Evolutionary conservation across 2,113 vertebrate genomes (phyloP), one percentile per base, ranked within the genome.

Genomic region (Blennius ocellaris): DNA sequence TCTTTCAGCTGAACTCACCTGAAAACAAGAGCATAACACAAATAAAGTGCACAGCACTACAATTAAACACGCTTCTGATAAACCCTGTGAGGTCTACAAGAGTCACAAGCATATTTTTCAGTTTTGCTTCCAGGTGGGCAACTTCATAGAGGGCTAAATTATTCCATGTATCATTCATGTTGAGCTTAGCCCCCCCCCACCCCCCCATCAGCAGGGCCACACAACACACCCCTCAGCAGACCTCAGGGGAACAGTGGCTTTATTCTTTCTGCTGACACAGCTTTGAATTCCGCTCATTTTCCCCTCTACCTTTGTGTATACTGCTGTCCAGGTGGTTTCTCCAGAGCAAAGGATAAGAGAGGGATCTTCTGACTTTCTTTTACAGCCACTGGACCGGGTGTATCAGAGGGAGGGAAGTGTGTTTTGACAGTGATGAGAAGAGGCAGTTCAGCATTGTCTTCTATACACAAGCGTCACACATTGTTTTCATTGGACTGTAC

Each of bases 351-450:
- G 8, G 7, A 49, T 39, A 36, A 6, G 43, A 10, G 37, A 63
- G n/a, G n/a, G 36, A 16, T 12, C 9, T 6, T 3, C 44, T 45
- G 11, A 45, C 11, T 11, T 12, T 45, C 44, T 45, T 11, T 12
- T 12, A 45, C 17, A 5, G 10, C n/a, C 43, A 56, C 1, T 48
- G 30, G 43, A 10, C 5, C 16, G 6, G 11, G 44, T 8, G 10
- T 9, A 37, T 37, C 40, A 10, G 12, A 6, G 36, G 5, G 14
- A 16, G 6, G 37, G 7, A 36, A 55, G 16, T 48, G 11, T 30
- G 43, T 50, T 65, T 74, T 59, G 12, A 21, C 39, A 58, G 52
- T 47, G 12, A n/a, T 69, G 49, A 58, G 45, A 52, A 30, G 5
- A 52, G 1, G 12, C 1, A 2, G 5, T 47, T 15, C 54, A 66